phyloP scores from a whole-genome alignment of 2,113 vertebrate species.

The Ginglymostoma cirratum region DNA sequence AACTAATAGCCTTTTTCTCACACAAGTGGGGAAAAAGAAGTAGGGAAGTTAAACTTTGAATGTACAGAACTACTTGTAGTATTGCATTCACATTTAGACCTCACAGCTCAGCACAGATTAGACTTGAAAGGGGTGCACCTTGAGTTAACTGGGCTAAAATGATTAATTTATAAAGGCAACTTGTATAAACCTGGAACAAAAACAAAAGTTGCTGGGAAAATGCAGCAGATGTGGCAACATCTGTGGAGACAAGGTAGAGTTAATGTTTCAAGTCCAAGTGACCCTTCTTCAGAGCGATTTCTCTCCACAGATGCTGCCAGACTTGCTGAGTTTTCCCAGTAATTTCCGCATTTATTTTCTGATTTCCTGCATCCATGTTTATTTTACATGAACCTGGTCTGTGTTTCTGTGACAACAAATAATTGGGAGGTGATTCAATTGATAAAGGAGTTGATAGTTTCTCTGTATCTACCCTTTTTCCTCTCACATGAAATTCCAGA shows the following conservation, averaged over 20 bases:
- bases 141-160: neutral
- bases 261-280: no score
- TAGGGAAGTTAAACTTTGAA: neutral
- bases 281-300: no score
- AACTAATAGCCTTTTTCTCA: neutral
- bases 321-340: no score
- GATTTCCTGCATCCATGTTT: no score
- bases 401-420: neutral
- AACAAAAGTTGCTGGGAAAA: no score
- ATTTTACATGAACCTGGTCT: neutral
- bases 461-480: neutral
- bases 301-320: no score
- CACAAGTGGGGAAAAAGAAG: neutral
- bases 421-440: neutral
- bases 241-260: no score
- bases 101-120: neutral
- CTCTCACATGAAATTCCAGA: neutral
- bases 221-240: no score
- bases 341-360: no score
- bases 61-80: neutral
- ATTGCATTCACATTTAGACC: neutral
- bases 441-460: neutral
- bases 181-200: no score
- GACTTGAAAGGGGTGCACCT: neutral
- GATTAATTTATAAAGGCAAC: neutral